Conservation (phyloP, 2,888 invertebrate species). For the Cephus runcator region DNA sequence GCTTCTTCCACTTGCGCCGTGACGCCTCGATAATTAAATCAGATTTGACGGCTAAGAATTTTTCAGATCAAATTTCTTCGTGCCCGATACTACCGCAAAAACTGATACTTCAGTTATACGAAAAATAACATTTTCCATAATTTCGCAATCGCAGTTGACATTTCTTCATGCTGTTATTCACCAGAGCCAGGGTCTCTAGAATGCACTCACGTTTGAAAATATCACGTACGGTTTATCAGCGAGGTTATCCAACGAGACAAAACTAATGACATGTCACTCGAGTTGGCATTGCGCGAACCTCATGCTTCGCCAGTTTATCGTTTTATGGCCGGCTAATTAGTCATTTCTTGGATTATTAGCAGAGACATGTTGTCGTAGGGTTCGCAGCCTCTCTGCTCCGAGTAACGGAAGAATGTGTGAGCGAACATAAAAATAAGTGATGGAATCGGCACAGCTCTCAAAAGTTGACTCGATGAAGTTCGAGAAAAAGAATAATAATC, state of each 20-base stretch:
- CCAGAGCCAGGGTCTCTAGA: not conserved
- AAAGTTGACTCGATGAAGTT: not conserved
- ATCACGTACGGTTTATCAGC: conserved; percentile 50
- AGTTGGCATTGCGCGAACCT: conserved; percentile 50
- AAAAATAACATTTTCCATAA: not conserved
- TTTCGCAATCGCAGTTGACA: not conserved
- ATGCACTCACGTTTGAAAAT: not conserved
- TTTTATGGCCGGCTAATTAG: conserved; percentile 63
- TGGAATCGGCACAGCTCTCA: not conserved
- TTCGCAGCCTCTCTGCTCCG: not conserved
- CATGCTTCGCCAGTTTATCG: conserved; percentile 59
- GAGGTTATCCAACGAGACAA: conserved; percentile 63
- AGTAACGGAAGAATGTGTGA: not conserved
- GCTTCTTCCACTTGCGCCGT: not conserved
- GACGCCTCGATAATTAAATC: not conserved
- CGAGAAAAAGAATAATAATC: not conserved
- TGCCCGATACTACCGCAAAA: not conserved
- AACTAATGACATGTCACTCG: conserved; percentile 60
- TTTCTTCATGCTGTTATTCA: not conserved
- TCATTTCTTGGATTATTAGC: conserved; percentile 49
- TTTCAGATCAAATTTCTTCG: not conserved
- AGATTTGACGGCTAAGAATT: not conserved
- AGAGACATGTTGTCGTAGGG: not conserved
- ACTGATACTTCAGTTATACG: not conserved
- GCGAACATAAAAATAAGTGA: not conserved